These are phyloP conservation scores for Zaprionus taronus DNA, from an alignment of 1,140 invertebrate species.

Conservation along the genomic window DNA sequence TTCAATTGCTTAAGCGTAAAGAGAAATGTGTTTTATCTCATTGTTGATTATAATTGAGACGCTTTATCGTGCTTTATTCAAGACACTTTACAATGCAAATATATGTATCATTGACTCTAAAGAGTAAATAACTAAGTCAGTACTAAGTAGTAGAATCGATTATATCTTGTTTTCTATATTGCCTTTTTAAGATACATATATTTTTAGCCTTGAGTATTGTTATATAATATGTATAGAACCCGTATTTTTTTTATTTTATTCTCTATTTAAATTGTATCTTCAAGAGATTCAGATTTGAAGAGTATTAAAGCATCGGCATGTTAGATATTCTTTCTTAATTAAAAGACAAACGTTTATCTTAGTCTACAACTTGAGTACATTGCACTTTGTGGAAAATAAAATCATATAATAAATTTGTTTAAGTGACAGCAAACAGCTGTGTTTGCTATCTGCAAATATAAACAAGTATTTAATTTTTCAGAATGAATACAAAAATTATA, in stretches of 20 bases:
- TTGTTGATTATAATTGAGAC: neutral
- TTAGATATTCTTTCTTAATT: neutral
- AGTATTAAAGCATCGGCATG: neutral
- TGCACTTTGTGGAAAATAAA: neutral
- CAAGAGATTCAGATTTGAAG: neutral
- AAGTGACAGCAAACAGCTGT: constrained; percentile 1
- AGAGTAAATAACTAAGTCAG: too few species aligned
- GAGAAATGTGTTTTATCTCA: neutral
- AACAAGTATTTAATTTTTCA: constrained; percentile 40
- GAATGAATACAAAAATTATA: constrained; percentile 4
- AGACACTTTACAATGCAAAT: neutral
- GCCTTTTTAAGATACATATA: too few species aligned
- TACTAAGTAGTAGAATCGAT: too few species aligned
- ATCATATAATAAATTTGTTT: neutral
- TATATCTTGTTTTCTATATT: too few species aligned
- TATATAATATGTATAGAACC: neutral
- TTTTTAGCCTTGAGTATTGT: too few species aligned
- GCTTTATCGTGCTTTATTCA: neutral
- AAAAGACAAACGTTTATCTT: neutral
- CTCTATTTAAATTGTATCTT: neutral
- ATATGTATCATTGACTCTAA: too few species aligned
- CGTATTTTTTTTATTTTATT: too few species aligned
- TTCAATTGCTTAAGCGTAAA: constrained; percentile 1
- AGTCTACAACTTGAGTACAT: neutral
- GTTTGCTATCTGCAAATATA: neutral